These are phyloP conservation scores for Sylvietta virens DNA, from an alignment of 2,113 vertebrate genomes.

Conservation along the genomic window DNA sequence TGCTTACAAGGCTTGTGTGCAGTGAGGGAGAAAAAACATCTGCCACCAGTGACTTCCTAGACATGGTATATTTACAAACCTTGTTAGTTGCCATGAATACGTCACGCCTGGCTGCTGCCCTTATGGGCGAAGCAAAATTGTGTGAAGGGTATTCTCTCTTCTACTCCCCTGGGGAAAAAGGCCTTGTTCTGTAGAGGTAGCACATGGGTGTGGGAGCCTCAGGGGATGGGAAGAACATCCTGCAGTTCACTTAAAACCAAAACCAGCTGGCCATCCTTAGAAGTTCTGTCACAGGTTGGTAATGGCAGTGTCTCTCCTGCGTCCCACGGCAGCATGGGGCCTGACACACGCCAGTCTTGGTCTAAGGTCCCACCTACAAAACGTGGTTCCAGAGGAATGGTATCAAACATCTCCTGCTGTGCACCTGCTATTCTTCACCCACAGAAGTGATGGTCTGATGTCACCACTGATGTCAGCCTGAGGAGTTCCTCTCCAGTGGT, in stretches of 20 bases:
- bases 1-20: conserved; percentile 53
- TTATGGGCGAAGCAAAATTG: conserved; percentile 33
- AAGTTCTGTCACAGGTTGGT: neutral
- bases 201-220: neutral
- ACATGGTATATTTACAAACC: conserved; percentile 64
- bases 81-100: conserved; percentile 62
- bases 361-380: neutral
- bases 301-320: neutral
- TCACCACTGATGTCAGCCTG: neutral
- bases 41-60: conserved; percentile 58
- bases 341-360: neutral
- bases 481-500: neutral
- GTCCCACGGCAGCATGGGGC: neutral
- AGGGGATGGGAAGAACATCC: neutral
- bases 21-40: conserved; percentile 64
- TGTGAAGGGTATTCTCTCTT: neutral
- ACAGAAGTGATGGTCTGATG: neutral
- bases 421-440: neutral
- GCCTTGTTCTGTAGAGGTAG: neutral
- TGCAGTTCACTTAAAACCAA: neutral
- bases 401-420: neutral
- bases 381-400: neutral
- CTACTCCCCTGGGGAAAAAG: neutral
- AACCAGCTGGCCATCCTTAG: neutral
- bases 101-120: conserved; percentile 47